These are phyloP conservation scores for Eptesicus fuscus DNA, from an alignment of 2,113 vertebrate species.

Conservation along the genomic window DNA sequence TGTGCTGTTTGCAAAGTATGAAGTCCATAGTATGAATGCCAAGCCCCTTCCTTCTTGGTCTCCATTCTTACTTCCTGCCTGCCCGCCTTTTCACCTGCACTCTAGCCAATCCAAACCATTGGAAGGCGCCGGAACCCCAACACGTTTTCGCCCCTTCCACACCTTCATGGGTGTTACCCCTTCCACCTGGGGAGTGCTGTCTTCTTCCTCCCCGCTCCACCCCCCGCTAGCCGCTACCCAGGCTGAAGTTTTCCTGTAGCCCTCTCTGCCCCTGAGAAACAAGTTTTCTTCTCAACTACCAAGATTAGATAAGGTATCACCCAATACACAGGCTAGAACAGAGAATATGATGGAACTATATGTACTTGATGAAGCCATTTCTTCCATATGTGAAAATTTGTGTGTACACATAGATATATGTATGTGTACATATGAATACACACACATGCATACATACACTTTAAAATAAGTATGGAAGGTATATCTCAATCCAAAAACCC, in stretches of 20 bases:
- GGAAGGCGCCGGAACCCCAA: neutral
- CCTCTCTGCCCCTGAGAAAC: neutral
- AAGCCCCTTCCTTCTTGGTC: too few species aligned
- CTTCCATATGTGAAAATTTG: neutral
- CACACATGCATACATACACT: neutral
- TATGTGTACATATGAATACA: neutral
- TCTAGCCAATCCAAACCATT: neutral
- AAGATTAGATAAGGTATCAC: neutral
- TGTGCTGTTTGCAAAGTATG: neutral
- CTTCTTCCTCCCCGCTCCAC: fast-evolving
- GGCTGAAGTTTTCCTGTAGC: neutral
- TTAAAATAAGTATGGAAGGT: neutral
- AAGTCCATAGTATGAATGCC: fast-evolving
- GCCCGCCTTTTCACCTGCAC: neutral
- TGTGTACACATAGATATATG: too few species aligned
- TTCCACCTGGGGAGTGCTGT: neutral
- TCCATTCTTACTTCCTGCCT: fast-evolving
- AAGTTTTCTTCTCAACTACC: neutral
- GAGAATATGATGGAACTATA: too few species aligned
- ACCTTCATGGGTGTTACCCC: fast-evolving
- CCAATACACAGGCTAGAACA: fast-evolving
- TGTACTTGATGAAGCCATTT: neutral
- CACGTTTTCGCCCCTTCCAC: neutral
- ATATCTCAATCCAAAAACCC: neutral
- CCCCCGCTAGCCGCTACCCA: neutral